These are phyloP conservation scores for Nineta flava DNA, from an alignment of 2,888 invertebrate species.

Conservation along the genomic window DNA sequence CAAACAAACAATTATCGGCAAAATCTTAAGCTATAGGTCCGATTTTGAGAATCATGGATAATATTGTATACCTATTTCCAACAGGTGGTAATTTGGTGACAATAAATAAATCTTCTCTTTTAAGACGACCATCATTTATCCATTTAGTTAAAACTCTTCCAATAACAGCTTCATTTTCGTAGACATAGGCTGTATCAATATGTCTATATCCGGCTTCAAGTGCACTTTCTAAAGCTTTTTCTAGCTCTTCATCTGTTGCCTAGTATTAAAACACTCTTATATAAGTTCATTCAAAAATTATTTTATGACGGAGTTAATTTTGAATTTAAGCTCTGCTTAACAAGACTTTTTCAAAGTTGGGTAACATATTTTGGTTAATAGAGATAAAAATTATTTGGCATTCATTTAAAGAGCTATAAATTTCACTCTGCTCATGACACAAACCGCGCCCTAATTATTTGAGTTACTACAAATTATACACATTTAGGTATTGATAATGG, in stretches of 20 bases:
- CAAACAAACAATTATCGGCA: not conserved
- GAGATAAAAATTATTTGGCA: too few relatives aligned
- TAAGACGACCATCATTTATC: conserved; percentile 47
- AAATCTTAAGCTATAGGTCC: not conserved
- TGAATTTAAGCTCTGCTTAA: too few relatives aligned
- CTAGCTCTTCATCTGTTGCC: conserved; percentile 51
- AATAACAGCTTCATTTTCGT: conserved; percentile 59
- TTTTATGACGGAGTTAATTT: too few relatives aligned
- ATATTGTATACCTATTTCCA: conserved; percentile 24
- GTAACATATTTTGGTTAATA: too few relatives aligned
- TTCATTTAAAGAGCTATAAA: too few relatives aligned
- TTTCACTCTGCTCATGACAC: too few relatives aligned
- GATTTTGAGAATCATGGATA: not conserved
- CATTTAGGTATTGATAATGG: too few relatives aligned
- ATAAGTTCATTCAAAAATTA: too few relatives aligned
- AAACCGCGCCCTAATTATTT: too few relatives aligned
- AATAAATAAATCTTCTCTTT: conserved; percentile 64
- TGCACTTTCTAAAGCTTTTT: conserved; percentile 49
- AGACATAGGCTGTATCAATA: conserved; percentile 65
- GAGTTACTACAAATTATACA: too few relatives aligned
- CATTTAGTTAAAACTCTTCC: conserved; percentile 57
- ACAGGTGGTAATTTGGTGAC: conserved; percentile 65
- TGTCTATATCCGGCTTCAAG: conserved; percentile 66
- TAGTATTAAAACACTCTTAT: conserved; percentile 25
- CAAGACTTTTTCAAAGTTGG: too few relatives aligned